Evolutionary conservation across 2,888 invertebrate species (phyloP), one percentile per base, ranked within the genome.

Genomic region (Cryptosula pallasiana): DNA sequence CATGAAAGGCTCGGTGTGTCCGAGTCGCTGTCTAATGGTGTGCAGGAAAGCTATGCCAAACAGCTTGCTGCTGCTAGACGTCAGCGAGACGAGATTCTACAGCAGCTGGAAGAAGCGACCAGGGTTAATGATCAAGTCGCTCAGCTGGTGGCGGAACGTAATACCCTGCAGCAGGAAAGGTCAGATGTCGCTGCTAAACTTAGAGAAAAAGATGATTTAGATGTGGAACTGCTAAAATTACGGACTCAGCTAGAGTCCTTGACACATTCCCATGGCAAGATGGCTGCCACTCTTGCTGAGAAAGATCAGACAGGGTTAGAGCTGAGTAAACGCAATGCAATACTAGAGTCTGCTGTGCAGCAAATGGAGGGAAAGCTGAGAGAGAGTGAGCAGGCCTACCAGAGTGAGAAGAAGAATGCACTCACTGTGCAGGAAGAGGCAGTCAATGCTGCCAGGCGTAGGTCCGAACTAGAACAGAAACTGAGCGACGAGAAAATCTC

Each of bases 111-210:
- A n/a, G 63, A 63, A 27, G 63, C 63, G 2, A 25, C 25, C 29
- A 63, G n/a, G 32, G 63, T 63, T 16, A 63, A 63, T 63, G 63
- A 63, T 5, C 63, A 63, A 32, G 63, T 63, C 13, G 32, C 63
- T 9, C 63, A 63, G 27, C 32, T 63, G 3, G 63, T 63, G 2
- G 32, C 63, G 13, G 63, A 63, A n/a, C 63, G 63, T 9, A 34
- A 63, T 63, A 13, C 29, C 32, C 32, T 63, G 63, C 63, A 63
- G 32, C 63, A 32, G 63, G 29, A 63, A 5, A 63, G 32, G 32
- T 25, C 32, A 13, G 63, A 34, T 3, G 34, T 63, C 13, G 27
- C 20, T 5, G 29, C 20, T 20, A 63, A 63, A n/a, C 32, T 63
- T 5, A 20, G 63, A 13, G 63, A 63, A 27, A 13, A 32, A 9